Evolutionary conservation across 2,113 vertebrate genomes (phyloP), one percentile per base, ranked within the genome.

Genomic region (Cariama cristata): DNA sequence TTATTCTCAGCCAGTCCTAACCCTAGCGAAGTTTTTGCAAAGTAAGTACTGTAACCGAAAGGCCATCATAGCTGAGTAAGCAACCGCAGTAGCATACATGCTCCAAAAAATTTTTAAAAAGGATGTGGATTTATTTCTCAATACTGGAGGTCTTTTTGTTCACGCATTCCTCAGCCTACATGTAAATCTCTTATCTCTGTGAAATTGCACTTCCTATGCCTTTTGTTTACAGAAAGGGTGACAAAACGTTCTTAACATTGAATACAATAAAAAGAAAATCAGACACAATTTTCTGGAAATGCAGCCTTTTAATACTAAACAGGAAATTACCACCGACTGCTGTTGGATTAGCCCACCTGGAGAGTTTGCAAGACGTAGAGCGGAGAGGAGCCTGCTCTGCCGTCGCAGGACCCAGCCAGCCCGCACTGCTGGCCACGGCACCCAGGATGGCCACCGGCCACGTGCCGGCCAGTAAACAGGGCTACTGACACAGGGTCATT

Each of bases 121-220:
- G 9, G 24, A 68, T 9, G 1, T 5, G 30, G 40, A 81, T 45
- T 83, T 93, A 50, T 90, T 81, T 84, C 47, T 63, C 47, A 68
- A 4, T 68, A 81, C 27, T 49, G 30, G 71, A 97, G 30, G 60
- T 67, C 73, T 87, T 56, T 79, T 52, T 73, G 72, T 89, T 87
- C 84, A 92, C 0, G 17, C 83, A 93, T 94, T 94, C 93, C 73
- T 82, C 73, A 72, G 86, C 26, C 42, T 58, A 60, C 52, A 81
- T 21, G 66, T 53, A 87, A 93, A 71, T 87, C 56, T 84, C 91
- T 97, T 91, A 89, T 87, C 93, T 93, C 93, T 49, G n/a, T 81
- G 76, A 93, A 96, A 95, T 49, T 92, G 21, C 84, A 89, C 69
- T 96, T 97, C 94, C 91, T 95, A 58, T 95, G 86, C 62, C 66